Evolutionary conservation across 2,888 invertebrate species (phyloP).

Genomic region (Myopa tessellatipennis): DNA sequence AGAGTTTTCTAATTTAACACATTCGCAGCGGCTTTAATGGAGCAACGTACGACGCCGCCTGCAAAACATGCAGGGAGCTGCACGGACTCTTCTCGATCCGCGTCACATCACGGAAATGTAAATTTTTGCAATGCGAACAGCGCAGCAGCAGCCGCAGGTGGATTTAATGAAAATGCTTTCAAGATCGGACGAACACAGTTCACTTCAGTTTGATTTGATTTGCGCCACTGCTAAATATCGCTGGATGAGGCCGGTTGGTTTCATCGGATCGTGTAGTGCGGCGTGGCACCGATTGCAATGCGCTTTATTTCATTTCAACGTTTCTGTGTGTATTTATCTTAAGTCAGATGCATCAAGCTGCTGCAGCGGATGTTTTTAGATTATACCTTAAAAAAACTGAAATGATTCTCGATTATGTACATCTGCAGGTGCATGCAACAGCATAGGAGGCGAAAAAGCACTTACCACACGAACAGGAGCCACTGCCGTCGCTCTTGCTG

Average conservation of each 20-base stretch:
- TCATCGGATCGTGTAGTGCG: constrained; percentile 8
- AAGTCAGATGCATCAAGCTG: constrained; percentile 14
- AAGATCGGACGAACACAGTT: constrained; percentile 17
- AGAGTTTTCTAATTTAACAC: constrained; percentile 31
- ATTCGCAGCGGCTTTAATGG: constrained; percentile 15
- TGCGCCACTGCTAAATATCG: not conserved
- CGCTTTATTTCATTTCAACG: constrained; percentile 26
- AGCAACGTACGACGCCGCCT: not conserved
- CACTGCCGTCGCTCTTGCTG: constrained; percentile 14
- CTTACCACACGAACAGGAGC: constrained; percentile 11
- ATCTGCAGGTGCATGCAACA: constrained; percentile 27
- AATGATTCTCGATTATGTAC: constrained; percentile 19
- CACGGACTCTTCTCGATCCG: not conserved
- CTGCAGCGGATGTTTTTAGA: constrained; percentile 29
- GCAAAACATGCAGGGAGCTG: not conserved
- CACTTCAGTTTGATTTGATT: constrained; percentile 4
- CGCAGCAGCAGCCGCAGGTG: constrained; percentile 26
- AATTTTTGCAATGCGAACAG: constrained; percentile 20
- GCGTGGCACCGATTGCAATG: constrained; percentile 11
- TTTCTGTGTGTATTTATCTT: constrained; percentile 13
- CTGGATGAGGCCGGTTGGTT: not conserved
- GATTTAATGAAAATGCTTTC: constrained; percentile 37
- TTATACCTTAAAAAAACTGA: constrained; percentile 32
- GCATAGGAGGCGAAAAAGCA: not conserved
- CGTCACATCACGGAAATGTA: constrained; percentile 37